Evolutionary conservation across 2,888 invertebrate species (phyloP), one percentile per base, ranked within the genome.

Genomic region (Philereme transversata): DNA sequence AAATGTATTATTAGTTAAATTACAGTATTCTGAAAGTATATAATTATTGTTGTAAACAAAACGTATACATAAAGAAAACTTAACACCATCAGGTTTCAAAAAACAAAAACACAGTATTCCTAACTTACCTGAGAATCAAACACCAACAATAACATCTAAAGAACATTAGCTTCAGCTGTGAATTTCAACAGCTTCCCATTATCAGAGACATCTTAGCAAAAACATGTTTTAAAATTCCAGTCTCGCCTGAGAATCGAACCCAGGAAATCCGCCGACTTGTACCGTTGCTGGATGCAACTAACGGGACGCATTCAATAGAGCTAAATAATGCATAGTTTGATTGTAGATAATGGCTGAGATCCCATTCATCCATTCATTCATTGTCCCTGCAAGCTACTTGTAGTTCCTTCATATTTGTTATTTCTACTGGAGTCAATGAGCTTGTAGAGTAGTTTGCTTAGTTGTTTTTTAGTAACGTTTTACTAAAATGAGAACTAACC

Each of bases 191-290:
- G 57, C 49, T 67, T 64, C 62, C 58, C 57, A 63, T 46, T 60
- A 62, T 58, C 56, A 49, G 22, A 62, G 57, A 49, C 41, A 45
- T 45, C 63, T 60, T 60, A 62, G 67, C 65, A 69, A 60, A 60
- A 52, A 62, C 58, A 66, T 57, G 69, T 47, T 68, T 77, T 77
- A 75, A 79, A 78, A 88, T 85, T 83, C 85, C 81, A 67, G 74
- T 77, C 80, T 77, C 73, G 83, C 74, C 79, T 82, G 84, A 77
- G 88, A 87, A 82, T 81, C 75, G 81, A 84, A 85, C 75, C 75
- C 68, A 68, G 90, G 90, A 90, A 88, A 86, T 89, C 88, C 88
- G 86, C 76, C 79, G 72, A 57, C 51, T 51, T 62, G 69, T 79
- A 80, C 83, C 82, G 85, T 84, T 88, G 83, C 82, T 81, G 22